phyloP scores from a whole-genome alignment of 2,113 vertebrate genomes.

The human (Homo sapiens) region DNA sequence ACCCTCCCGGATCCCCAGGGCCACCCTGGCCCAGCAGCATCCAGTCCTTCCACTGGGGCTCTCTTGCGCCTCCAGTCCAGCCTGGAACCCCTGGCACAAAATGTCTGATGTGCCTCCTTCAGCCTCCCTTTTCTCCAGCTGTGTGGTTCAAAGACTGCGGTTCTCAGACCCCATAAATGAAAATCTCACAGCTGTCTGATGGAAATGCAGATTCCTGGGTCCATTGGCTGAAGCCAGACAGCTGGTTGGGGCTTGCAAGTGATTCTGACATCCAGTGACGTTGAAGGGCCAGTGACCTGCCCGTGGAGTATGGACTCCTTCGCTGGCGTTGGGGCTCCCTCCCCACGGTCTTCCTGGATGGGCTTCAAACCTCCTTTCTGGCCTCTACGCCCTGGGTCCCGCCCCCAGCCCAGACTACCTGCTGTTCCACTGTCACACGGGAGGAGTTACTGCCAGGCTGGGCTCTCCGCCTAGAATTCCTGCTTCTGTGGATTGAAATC shows the following conservation, averaged over 20 bases:
- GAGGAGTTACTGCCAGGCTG: not conserved
- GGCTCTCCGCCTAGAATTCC: not conserved
- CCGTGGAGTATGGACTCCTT: accelerated
- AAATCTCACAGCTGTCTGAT: not conserved
- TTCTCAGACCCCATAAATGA: not conserved
- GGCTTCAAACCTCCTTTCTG: too few species aligned
- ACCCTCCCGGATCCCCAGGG: not conserved
- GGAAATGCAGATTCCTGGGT: not conserved
- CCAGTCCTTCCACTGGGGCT: accelerated
- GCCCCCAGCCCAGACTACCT: not conserved
- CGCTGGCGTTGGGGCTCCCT: not conserved
- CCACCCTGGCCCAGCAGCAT: not conserved
- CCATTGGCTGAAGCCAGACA: not conserved
- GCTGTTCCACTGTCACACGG: not conserved
- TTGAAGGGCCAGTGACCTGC: not conserved
- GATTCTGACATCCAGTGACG: not conserved
- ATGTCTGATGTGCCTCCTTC: not conserved
- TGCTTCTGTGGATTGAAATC: not conserved
- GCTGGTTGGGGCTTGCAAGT: not conserved
- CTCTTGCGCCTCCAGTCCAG: not conserved
- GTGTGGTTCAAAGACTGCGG: not conserved
- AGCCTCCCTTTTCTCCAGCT: not conserved
- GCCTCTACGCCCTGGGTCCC: too few species aligned
- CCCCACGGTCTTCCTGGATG: not conserved
- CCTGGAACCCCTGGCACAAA: not conserved